A percentile compares a stretch with the other conserved stretches of the same genome.
Evolutionary conservation across 2,113 vertebrate genomes (phyloP).

Genomic region (Corapipo altera): DNA sequence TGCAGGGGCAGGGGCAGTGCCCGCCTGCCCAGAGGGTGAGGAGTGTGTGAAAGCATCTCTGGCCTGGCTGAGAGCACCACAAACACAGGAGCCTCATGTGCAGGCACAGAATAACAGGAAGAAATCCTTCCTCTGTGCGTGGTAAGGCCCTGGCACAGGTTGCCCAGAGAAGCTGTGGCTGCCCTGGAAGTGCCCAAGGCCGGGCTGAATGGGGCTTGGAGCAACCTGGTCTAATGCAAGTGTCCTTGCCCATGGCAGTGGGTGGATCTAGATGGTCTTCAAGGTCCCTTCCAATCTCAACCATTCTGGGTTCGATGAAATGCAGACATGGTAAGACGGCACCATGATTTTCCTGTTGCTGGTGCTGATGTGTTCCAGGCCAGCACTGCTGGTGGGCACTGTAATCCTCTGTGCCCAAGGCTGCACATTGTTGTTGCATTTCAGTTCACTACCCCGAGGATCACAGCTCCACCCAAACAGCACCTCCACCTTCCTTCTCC

Average conservation of each 20-base stretch:
- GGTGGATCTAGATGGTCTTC: not conserved
- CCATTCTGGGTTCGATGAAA: not conserved
- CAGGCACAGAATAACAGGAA: fast-evolving
- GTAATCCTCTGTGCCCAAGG: not conserved
- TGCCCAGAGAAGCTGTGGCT: not conserved
- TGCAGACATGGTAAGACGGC: fast-evolving
- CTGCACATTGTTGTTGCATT: fast-evolving
- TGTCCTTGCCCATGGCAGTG: not conserved
- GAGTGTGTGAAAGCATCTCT: not conserved
- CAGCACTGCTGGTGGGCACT: fast-evolving
- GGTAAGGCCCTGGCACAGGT: not conserved
- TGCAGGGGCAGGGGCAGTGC: not conserved
- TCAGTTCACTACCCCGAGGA: fast-evolving
- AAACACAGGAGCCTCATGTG: fast-evolving
- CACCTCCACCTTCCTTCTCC: not conserved
- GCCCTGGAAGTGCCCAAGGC: not conserved
- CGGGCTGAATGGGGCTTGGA: fast-evolving
- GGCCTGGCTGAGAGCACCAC: not conserved
- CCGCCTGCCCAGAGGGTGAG: not conserved
- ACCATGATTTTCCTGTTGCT: fast-evolving
- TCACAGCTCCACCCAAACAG: not conserved
- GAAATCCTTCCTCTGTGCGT: fast-evolving
- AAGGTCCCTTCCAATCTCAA: not conserved
- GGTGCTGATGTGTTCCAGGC: not conserved
- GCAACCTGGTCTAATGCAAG: fast-evolving